Conservation (phyloP, 1,140 invertebrate genomes). For the Pseudachorutes palmiensis region DNA sequence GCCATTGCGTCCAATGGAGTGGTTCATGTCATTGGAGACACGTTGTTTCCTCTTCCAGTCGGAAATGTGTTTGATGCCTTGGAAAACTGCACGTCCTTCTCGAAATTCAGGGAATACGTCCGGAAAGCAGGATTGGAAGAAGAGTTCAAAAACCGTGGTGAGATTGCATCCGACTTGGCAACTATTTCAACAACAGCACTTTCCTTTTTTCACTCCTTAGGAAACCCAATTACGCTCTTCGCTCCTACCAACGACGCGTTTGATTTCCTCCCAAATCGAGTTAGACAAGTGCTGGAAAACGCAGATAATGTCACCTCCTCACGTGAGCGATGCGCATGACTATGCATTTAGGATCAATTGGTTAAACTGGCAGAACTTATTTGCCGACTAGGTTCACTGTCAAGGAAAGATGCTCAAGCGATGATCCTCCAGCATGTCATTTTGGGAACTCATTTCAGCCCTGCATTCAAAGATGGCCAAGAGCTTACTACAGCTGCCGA, state of each 20-base stretch:
- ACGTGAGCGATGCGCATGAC: conserved; percentile 17
- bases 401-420: conserved; percentile 30
- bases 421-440: conserved; percentile 37
- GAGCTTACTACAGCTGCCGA: conserved; percentile 37
- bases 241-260: conserved; percentile 38
- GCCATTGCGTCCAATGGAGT: conserved; percentile 38
- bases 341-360: background rate
- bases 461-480: conserved; percentile 37
- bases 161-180: no score
- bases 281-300: conserved; percentile 31
- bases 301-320: conserved; percentile 21
- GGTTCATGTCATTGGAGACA: conserved; percentile 39
- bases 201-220: no score
- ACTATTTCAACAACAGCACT: no score
- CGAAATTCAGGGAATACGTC: conserved; percentile 33
- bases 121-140: conserved; percentile 34
- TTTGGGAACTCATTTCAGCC: conserved; percentile 36
- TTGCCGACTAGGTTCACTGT: conserved; percentile 14
- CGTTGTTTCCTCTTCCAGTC: conserved; percentile 38
- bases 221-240: conserved; percentile 38
- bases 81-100: conserved; percentile 37
- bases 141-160: conserved; percentile 36
- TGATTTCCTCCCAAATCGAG: conserved; percentile 30
- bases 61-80: conserved; percentile 37
- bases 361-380: background rate